A percentile compares a stretch with the other conserved stretches of the same genome.
These are phyloP conservation scores for Theonella swinhoei DNA, from an alignment of 37 sponge, comb jelly and placozoan genomes.

Conservation along the genomic window DNA sequence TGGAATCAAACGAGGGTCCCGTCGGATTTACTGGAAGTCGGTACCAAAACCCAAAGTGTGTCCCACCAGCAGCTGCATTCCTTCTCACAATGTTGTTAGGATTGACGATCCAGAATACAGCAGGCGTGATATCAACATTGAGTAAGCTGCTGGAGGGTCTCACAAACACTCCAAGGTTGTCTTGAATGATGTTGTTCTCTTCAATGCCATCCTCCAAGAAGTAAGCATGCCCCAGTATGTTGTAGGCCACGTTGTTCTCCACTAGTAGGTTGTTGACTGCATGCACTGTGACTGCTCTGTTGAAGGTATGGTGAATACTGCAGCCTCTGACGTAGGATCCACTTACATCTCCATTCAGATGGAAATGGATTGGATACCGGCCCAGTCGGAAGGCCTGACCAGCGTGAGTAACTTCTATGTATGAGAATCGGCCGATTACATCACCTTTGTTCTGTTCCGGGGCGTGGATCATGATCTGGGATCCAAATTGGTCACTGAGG, in stretches of 20 bases:
- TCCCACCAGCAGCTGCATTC: conserved; percentile 97
- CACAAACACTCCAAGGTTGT: conserved; percentile 93
- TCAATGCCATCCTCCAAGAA: conserved; percentile 96
- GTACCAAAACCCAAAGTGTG: conserved; percentile 97
- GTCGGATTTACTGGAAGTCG: conserved; percentile 85
- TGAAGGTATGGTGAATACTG: conserved; percentile 93
- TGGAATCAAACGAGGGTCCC: conserved; percentile 79
- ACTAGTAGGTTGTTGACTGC: conserved; percentile 92
- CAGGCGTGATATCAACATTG: conserved; percentile 97
- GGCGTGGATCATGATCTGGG: conserved; percentile 95
- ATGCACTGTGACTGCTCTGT: conserved; percentile 95
- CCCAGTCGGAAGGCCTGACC: conserved; percentile 97
- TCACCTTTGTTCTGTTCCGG: conserved; percentile 50
- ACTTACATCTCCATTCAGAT: conserved; percentile 90
- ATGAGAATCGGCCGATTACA: conserved; percentile 81
- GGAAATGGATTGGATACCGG: conserved; percentile 97
- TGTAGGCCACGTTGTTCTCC: conserved; percentile 94
- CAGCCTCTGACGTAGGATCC: conserved; percentile 96
- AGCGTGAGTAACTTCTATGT: conserved; percentile 90
- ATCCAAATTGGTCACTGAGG: conserved; percentile 90
- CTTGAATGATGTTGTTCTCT: conserved; percentile 79
- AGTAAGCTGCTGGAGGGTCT: conserved; percentile 85
- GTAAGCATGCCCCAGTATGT: conserved; percentile 89
- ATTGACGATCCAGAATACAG: conserved; percentile 94
- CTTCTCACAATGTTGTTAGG: conserved; percentile 81